Base-by-base conservation (phyloP, 2,888 invertebrate genomes). In the Sisyra terminalis region DNA sequence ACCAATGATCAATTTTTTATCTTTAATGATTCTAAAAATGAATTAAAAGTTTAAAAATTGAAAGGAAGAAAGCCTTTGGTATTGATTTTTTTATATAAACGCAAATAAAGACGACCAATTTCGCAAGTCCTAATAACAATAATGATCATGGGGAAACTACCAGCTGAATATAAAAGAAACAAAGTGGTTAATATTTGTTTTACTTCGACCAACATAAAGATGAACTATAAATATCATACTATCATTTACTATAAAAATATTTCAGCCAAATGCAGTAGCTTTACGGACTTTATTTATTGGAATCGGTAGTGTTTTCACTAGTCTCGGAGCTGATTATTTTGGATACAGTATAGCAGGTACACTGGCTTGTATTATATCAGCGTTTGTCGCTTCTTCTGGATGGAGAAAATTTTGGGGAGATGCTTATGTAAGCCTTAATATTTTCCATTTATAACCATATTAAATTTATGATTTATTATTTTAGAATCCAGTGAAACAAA, bases 331-430 rank as follows among this genome's bases (percentile, higher is more conserved):
- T 52, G 66, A 69, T 44, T 59, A 62, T 16, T 59, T 74, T 47
- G 70, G 70, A 14, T 70, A 73, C 52, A 66, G 71, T 10, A 78
- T 78, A 10, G 74, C 76, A 29, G 75, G 75, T 11, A 69, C 78
- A 7, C 58, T 80, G 13, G 73, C 61, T 6, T 69, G 70, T 51
- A 69, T 70, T 11, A 63, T 65, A 38, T 58, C 68, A 42, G 65
- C 73, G 2, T 73, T 75, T 52, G 64, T 72, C 35, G 70, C 72
- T 2, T 63, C 67, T 46, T 56, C 65, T 15, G 63, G 67, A 29
- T 73, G 73, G 72, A 60, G 64, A 46, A 53, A 59, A 50, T 57
- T 56, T 17, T 57, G 57, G 55, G 49, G 46, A 2, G 24, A 18
- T 15, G 32, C 29, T 31, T 18, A 42, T 10, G 42, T 42, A 29